A percentile compares a stretch with the other conserved stretches of the same genome.
These are phyloP conservation scores for Macrosoma leucophasiata DNA, from an alignment of 2,888 invertebrate genomes.

Conservation along the genomic window DNA sequence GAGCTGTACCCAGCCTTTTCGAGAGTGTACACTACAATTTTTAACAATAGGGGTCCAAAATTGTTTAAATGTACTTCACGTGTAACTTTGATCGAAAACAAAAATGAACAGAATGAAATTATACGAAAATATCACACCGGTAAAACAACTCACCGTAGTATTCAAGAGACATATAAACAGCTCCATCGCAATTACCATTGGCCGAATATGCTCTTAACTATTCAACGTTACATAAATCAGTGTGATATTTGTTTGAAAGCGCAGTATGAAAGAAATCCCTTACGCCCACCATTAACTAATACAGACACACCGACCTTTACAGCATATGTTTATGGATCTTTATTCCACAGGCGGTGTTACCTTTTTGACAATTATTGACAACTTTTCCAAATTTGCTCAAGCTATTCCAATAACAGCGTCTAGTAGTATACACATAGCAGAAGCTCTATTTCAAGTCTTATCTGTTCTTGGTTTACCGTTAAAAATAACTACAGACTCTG, in stretches of 20 bases:
- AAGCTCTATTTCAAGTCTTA: conserved; percentile 24
- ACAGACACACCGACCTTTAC: conserved; percentile 21
- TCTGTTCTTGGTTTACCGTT: conserved; percentile 24
- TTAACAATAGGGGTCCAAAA: conserved; percentile 18
- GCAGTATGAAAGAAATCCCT: conserved; percentile 16
- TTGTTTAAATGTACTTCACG: conserved; percentile 8
- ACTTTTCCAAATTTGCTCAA: conserved; percentile 29
- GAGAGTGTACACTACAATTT: conserved; percentile 14
- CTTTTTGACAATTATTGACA: conserved; percentile 30
- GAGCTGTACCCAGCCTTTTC: conserved; percentile 20
- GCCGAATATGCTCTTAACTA: conserved; percentile 12
- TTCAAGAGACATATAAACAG: conserved; percentile 18
- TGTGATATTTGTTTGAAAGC: conserved; percentile 15
- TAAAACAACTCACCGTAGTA: conserved; percentile 15
- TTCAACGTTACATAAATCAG: conserved; percentile 18
- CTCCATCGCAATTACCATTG: conserved; percentile 18
- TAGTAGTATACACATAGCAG: conserved; percentile 25
- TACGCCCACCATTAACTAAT: conserved; percentile 9
- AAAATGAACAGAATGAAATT: conserved; percentile 15
- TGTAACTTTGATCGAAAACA: conserved; percentile 16
- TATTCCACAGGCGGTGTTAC: conserved; percentile 4
- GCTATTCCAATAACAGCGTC: conserved; percentile 23
- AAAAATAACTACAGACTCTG: conserved; percentile 29
- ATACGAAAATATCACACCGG: conserved; percentile 21
- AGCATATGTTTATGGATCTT: conserved; percentile 19